phyloP scores from a whole-genome alignment of 2,888 invertebrate species.

The Baronia brevicornis region DNA sequence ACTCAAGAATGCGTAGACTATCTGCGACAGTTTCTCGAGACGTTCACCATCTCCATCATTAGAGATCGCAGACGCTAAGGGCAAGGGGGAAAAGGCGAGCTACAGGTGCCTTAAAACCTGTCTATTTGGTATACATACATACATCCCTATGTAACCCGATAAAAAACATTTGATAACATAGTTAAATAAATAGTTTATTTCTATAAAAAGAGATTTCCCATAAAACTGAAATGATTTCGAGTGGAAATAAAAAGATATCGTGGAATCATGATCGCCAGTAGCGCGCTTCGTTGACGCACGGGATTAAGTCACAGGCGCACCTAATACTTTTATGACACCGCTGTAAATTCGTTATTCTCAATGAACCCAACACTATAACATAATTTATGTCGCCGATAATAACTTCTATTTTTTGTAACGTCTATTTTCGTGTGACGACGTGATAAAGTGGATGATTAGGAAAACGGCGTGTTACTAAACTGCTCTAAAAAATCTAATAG shows the following conservation, averaged over 20 bases:
- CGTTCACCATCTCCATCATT: too few species aligned
- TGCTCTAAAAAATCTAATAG: too few species aligned
- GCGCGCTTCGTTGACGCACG: constrained; percentile 41
- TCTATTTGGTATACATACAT: too few species aligned
- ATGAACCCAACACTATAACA: constrained; percentile 40
- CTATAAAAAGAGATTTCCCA: constrained; percentile 15
- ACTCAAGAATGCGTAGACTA: too few species aligned
- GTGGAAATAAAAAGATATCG: constrained; percentile 35
- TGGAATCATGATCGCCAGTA: constrained; percentile 51
- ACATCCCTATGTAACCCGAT: not conserved
- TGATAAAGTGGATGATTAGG: constrained; percentile 15
- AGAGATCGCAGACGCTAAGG: too few species aligned
- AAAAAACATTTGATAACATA: constrained; percentile 1
- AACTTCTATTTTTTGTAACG: constrained; percentile 34
- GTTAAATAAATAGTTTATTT: constrained; percentile 5
- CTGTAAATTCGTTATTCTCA: constrained; percentile 55
- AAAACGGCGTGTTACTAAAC: constrained; percentile 4
- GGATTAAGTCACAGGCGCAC: constrained; percentile 53
- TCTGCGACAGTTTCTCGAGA: too few species aligned
- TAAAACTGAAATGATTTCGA: constrained; percentile 19
- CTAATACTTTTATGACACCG: constrained; percentile 63
- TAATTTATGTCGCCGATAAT: constrained; percentile 50
- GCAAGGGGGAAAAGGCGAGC: too few species aligned
- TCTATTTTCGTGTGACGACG: constrained; percentile 17
- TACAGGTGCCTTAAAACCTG: too few species aligned